Percentiles rank a stretch among this genome's conserved stretches.
Evolutionary conservation across 2,113 vertebrate species (phyloP).

Genomic region (Macroglossus sobrinus): DNA sequence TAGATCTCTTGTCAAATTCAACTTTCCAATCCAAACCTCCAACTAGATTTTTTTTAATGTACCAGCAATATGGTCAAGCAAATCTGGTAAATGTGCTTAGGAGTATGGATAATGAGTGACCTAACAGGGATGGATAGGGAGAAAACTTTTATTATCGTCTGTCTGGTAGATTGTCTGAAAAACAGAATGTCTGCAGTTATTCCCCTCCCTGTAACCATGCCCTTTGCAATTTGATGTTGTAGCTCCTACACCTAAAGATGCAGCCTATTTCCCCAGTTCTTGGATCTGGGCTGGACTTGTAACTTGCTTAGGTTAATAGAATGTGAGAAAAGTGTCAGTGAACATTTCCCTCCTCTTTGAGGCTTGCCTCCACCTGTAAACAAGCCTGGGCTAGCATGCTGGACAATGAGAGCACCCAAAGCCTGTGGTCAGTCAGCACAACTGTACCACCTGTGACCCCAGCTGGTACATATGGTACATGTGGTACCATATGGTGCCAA

Average conservation of each 20-base stretch:
- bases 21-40: not conserved
- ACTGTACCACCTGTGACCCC: not conserved
- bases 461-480: not conserved
- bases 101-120: not conserved
- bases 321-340: not conserved
- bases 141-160: not conserved
- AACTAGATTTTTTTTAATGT: not conserved
- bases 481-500: not conserved
- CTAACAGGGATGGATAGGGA: not conserved
- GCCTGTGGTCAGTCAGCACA: not conserved
- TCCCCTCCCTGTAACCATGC: not conserved
- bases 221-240: not conserved
- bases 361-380: not conserved
- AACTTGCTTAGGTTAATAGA: not conserved
- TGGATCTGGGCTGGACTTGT: not conserved
- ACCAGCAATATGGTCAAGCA: not conserved
- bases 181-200: not conserved
- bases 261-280: not conserved
- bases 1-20: not conserved
- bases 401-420: not conserved
- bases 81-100: not conserved
- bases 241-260: not conserved
- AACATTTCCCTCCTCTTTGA: not conserved
- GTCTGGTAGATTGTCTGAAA: not conserved
- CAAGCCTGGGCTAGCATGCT: not conserved